Conservation (phyloP, 2,797 vertebrate genomes). For the Trachurus trachurus region DNA sequence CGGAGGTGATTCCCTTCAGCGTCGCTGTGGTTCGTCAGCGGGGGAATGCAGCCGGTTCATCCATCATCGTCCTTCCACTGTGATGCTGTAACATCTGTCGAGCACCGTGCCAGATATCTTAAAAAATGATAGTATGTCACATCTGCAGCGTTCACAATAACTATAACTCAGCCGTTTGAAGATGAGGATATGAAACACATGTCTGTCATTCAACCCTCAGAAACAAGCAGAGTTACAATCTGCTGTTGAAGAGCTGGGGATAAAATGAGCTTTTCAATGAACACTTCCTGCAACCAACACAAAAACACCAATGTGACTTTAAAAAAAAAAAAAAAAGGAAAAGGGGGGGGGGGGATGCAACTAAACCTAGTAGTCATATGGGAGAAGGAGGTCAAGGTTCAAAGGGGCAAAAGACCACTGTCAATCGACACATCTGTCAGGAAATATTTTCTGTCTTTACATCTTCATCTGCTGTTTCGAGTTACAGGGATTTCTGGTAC, state of each 20-base stretch:
- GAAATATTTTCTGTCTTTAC: conserved; percentile 57
- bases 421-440: conserved; percentile 71
- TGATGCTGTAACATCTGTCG: conserved; percentile 73
- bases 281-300: conserved; percentile 38
- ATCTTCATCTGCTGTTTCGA: conserved; percentile 80
- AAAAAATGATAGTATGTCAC: conserved; percentile 69
- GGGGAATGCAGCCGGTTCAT: conserved; percentile 45
- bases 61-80: conserved; percentile 55
- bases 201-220: conserved; percentile 46
- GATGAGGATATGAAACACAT: conserved; percentile 72
- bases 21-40: conserved; percentile 49
- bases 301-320: conserved; percentile 35
- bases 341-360: background rate
- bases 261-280: conserved; percentile 39
- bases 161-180: conserved; percentile 71
- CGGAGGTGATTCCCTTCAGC: conserved; percentile 44
- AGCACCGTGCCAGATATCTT: conserved; percentile 55
- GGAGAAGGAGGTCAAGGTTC: conserved; percentile 58
- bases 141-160: conserved; percentile 65
- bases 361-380: conserved; percentile 61
- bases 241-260: conserved; percentile 38
- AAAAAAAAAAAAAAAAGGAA: conserved; percentile 19
- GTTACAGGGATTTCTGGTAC: conserved; percentile 63
- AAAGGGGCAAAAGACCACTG: conserved; percentile 60
- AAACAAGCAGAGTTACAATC: conserved; percentile 62